phyloP scores from a whole-genome alignment of 2,888 invertebrate genomes.

The Ennomos quercinarius region DNA sequence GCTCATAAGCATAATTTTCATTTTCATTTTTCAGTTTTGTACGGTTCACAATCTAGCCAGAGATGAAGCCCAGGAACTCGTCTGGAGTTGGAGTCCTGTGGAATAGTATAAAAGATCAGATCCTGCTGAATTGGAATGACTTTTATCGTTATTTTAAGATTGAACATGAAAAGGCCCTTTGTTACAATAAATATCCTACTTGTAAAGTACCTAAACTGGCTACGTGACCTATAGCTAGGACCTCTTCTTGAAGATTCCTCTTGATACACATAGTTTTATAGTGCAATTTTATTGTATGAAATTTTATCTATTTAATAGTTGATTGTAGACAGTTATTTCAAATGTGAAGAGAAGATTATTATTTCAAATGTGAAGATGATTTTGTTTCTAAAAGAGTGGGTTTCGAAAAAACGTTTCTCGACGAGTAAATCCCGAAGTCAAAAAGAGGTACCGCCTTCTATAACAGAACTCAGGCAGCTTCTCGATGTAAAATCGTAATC shows the following conservation, averaged over 20 bases:
- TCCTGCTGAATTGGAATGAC: background rate
- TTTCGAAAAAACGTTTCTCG: conserved; percentile 23
- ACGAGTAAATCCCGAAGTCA: conserved; percentile 23
- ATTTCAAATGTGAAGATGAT: no score
- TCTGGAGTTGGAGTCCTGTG: conserved; percentile 63
- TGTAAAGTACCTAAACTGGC: no score
- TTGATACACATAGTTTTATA: no score
- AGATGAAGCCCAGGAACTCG: conserved; percentile 46
- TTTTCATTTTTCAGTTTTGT: no score
- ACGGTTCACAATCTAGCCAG: conserved; percentile 48
- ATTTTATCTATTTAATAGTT: background rate
- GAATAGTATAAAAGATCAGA: background rate
- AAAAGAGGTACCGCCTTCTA: conserved; percentile 24
- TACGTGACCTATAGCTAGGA: no score
- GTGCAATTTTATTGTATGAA: no score
- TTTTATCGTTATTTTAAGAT: no score
- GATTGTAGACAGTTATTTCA: conserved; percentile 15
- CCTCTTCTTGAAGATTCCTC: no score
- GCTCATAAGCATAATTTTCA: no score
- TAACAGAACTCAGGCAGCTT: conserved; percentile 10
- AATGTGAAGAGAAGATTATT: conserved; percentile 29
- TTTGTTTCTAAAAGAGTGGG: background rate
- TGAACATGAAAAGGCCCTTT: no score
- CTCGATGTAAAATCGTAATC: conserved; percentile 22
- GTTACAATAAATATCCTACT: no score